Base-by-base conservation (phyloP, 2,888 invertebrate genomes). In the Ennomos quercinarius region DNA sequence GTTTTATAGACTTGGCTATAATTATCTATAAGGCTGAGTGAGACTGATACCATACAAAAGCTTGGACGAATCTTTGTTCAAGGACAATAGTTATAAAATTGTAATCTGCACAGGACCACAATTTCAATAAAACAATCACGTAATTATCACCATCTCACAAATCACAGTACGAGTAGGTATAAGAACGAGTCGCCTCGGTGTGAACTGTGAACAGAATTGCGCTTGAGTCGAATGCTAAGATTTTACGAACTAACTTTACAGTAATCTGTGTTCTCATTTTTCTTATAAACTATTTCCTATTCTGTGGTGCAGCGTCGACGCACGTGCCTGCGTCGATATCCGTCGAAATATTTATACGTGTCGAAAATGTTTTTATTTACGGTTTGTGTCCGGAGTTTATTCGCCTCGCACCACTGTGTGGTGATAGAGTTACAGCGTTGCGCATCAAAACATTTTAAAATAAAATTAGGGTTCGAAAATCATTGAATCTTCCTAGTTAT, bases 71-170 rank as follows among this genome's bases (percentile, higher is more conserved):
- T n/a, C n/a, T n/a, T n/a, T 40, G 3, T 8, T 4, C 40, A 8
- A 34, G 11, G n/a, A 17, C n/a, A 42, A 45, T 8, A 41, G 12
- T 41, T 41, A 50, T 13, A 0, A 10, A 41, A 63, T 57, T 41
- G 54, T 45, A 57, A 60, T 44, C 8, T 34, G 36, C 51, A 45
- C 69, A 76, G 58, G 57, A 49, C 64, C 4, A 47, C 10, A 2
- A 11, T 84, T 76, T 89, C 80, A 83, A 85, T 83, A 91, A 87
- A 83, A 83, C 80, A 75, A 80, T 89, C 89, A 89, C 87, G 88
- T 34, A 41, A 34, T 50, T 36, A 36, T 40, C 44, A 12, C 35
- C 49, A 40, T 49, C 48, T 41, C 44, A 49, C 56, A 49, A 50
- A 56, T 56, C 44, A 56, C 48, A 39, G 48, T 17, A n/a, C n/a